Conservation (phyloP, 2,797 vertebrate species). For the Amblyraja radiata region DNA sequence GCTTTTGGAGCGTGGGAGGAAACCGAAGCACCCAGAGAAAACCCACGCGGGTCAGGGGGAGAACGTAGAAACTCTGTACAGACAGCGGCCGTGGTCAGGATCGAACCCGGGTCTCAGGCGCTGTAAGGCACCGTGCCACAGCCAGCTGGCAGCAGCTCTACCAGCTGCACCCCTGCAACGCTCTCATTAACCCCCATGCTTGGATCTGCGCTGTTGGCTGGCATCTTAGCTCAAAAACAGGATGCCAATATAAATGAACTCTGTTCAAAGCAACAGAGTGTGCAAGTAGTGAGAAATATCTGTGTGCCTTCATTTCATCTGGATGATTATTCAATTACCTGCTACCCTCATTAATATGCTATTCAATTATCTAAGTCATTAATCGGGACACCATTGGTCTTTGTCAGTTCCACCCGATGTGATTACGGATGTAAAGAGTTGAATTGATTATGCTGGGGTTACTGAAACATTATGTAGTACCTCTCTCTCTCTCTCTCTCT, state of each 20-base stretch:
- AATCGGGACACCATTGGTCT: conserved; percentile 23
- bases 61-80: too few species aligned
- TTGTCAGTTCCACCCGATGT: conserved; percentile 14
- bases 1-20: too few species aligned
- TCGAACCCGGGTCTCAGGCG: too few species aligned
- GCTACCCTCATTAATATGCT: conserved; percentile 3
- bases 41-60: too few species aligned
- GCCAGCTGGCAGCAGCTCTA: too few species aligned
- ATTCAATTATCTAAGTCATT: conserved; percentile 17
- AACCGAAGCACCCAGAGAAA: too few species aligned
- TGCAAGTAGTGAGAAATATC: not conserved
- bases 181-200: not conserved
- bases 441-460: not conserved
- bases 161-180: too few species aligned
- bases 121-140: too few species aligned
- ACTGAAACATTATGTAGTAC: not conserved
- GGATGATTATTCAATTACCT: conserved; percentile 31
- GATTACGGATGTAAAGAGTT: conserved; percentile 20
- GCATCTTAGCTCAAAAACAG: not conserved
- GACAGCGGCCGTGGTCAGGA: too few species aligned
- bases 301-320: not conserved
- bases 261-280: not conserved
- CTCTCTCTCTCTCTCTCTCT: too few species aligned
- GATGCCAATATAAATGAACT: not conserved
- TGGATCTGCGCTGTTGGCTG: not conserved